Conservation (phyloP, 2,888 invertebrate genomes). For the Sepioteuthis lessoniana region DNA sequence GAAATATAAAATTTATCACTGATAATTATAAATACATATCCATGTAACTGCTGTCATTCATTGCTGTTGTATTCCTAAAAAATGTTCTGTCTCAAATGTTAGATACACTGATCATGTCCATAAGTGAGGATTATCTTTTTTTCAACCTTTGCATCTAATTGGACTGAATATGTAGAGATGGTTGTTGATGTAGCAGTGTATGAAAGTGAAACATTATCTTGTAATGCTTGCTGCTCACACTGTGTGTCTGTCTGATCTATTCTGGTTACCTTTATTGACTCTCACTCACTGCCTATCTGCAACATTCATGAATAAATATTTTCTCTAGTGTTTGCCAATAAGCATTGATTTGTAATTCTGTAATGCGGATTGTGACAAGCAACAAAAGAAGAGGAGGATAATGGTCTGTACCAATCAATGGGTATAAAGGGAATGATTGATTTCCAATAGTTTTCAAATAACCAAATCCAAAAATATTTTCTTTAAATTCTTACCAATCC, state of each 20-base stretch:
- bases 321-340: constrained; percentile 14
- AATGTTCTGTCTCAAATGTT: not conserved
- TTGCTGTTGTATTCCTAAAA: not conserved
- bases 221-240: not conserved
- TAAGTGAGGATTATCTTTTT: not conserved
- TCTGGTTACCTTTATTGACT: constrained; percentile 23
- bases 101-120: not conserved
- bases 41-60: not conserved
- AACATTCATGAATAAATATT: constrained; percentile 23
- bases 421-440: not conserved
- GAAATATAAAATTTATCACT: not conserved
- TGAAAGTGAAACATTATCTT: not conserved
- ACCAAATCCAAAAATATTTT: not conserved
- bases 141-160: not conserved
- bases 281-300: constrained; percentile 16
- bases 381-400: not conserved
- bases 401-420: not conserved
- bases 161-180: not conserved
- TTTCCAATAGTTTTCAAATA: constrained; percentile 8
- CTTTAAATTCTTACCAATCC: not conserved
- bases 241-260: not conserved
- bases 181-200: not conserved
- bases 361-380: constrained; percentile 9
- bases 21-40: not conserved
- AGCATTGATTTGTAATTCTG: constrained; percentile 33